phyloP scores from a whole-genome alignment of 2,797 vertebrate species.

The Microchirus variegatus region DNA sequence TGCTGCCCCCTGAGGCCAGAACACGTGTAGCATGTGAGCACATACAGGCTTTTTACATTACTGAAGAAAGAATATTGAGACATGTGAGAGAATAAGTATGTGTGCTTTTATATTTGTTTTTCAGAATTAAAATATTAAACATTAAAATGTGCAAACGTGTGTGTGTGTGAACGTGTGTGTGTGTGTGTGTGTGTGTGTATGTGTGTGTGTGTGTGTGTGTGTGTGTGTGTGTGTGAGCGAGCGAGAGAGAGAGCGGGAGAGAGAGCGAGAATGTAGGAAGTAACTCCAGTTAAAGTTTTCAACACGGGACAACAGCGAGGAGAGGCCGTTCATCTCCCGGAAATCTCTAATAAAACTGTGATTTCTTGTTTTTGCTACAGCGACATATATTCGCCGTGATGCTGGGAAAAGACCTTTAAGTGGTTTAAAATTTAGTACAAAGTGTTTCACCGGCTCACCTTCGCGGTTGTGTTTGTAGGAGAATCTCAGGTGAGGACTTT shows the following conservation, averaged over 20 bases:
- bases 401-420: neutral
- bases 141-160: no score
- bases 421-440: accelerated
- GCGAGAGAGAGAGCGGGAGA: no score
- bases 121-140: no score
- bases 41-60: no score
- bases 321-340: slow-evolving; percentile 11
- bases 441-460: slow-evolving; percentile 3
- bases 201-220: neutral
- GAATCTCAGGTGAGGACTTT: slow-evolving; percentile 45
- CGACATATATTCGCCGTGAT: neutral
- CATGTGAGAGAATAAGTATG: no score
- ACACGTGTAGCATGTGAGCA: no score
- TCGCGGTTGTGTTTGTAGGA: neutral
- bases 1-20: no score
- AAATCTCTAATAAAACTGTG: slow-evolving; percentile 2
- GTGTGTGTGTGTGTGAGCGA: neutral
- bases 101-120: no score
- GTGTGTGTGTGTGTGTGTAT: neutral
- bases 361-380: neutral
- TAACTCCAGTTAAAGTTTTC: slow-evolving; percentile 39
- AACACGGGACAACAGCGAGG: slow-evolving; percentile 23
- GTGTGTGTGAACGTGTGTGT: no score
- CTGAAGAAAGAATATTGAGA: no score
- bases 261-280: slow-evolving; percentile 69